A percentile compares a stretch with the other conserved stretches of the same genome.
These are phyloP conservation scores for Marisa cornuarietis DNA, from an alignment of 1,140 invertebrate species.

Conservation along the genomic window DNA sequence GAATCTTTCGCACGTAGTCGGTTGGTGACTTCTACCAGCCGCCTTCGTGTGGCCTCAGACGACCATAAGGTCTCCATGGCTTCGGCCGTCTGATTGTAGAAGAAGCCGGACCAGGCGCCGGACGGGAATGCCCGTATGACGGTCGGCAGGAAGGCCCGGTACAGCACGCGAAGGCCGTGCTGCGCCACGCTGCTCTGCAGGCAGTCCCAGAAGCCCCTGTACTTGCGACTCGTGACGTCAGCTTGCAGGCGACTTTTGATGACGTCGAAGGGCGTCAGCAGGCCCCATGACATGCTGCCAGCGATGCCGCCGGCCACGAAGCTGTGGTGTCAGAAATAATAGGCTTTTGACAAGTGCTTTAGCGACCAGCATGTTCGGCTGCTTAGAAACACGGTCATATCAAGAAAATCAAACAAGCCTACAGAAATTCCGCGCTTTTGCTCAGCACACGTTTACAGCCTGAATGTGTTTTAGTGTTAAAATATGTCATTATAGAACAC, in stretches of 20 bases:
- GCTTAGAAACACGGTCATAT: too few species aligned
- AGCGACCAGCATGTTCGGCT: too few species aligned
- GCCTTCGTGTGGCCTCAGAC: too few species aligned
- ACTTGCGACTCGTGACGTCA: constrained; percentile 28
- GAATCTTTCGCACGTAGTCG: too few species aligned
- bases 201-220: constrained; percentile 39
- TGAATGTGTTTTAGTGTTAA: too few species aligned
- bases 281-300: constrained; percentile 65
- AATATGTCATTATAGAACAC: too few species aligned
- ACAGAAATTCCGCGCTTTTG: too few species aligned
- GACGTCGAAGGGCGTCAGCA: constrained; percentile 61
- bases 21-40: too few species aligned
- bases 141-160: constrained; percentile 42
- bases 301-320: constrained; percentile 71
- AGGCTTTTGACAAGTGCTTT: too few species aligned
- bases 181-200: constrained; percentile 31
- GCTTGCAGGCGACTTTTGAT: constrained; percentile 64
- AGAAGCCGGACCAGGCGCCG: constrained; percentile 63
- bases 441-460: too few species aligned
- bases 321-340: neutral
- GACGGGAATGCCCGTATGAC: constrained; percentile 54
- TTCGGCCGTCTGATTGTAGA: constrained; percentile 63
- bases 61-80: too few species aligned
- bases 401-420: too few species aligned
- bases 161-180: constrained; percentile 50